A percentile compares a stretch with the other conserved stretches of the same genome.
phyloP scores from a whole-genome alignment of 2,113 vertebrate genomes.

The Equus przewalskii region DNA sequence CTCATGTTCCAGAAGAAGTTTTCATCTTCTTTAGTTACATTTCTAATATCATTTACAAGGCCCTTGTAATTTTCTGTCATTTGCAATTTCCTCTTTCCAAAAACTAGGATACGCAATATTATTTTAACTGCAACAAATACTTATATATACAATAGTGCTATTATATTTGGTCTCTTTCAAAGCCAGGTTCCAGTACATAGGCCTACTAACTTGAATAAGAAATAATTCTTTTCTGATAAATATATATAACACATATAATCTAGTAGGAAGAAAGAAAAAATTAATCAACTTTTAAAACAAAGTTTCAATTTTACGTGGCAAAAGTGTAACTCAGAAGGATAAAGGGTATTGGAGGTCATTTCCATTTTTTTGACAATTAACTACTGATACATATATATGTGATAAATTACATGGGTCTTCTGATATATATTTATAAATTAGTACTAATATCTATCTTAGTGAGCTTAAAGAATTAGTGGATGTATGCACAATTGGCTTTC shows the following conservation, averaged over 20 bases:
- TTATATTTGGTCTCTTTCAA: neutral
- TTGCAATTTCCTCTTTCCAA: neutral
- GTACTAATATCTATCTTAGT: neutral
- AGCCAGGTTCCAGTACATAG: neutral
- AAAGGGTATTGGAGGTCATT: neutral
- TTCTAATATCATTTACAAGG: neutral
- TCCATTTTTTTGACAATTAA: neutral
- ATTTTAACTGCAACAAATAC: neutral
- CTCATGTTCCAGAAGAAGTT: neutral
- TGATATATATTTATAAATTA: neutral
- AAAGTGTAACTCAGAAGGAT: neutral
- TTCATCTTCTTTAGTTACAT: neutral
- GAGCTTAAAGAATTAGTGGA: neutral
- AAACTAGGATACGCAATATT: neutral
- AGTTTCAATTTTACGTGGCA: neutral
- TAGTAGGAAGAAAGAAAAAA: neutral
- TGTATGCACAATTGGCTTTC: neutral
- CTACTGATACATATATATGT: neutral
- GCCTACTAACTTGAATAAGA: neutral
- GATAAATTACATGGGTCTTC: neutral
- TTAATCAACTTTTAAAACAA: neutral
- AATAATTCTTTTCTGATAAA: neutral
- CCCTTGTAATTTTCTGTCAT: neutral
- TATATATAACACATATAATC: neutral
- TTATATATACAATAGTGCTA: neutral